Evolutionary conservation across 2,113 vertebrate genomes (phyloP).

Genomic region (Silurus asotus): DNA sequence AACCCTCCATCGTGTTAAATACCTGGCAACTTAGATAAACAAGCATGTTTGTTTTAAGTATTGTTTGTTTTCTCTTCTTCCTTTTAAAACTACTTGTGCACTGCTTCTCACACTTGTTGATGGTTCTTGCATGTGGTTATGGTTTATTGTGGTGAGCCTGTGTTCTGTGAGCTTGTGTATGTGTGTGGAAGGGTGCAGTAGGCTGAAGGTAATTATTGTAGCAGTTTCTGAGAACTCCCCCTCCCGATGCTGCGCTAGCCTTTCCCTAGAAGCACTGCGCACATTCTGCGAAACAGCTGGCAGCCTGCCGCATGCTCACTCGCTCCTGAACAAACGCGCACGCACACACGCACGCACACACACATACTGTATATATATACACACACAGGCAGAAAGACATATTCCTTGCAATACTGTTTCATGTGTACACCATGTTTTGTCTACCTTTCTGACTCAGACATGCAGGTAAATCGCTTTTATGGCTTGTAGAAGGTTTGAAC

Average conservation of each 20-base stretch:
- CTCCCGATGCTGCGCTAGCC: constrained; percentile 66
- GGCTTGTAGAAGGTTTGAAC: constrained; percentile 11
- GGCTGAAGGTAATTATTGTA: constrained; percentile 79
- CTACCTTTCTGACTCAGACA: background rate
- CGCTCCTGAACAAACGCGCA: constrained; percentile 65
- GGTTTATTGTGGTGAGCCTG: constrained; percentile 49
- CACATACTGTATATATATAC: background rate
- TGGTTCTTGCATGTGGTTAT: constrained; percentile 37
- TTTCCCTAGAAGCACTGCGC: constrained; percentile 75
- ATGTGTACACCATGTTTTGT: constrained; percentile 22
- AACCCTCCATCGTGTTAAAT: background rate
- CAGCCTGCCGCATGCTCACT: constrained; percentile 64
- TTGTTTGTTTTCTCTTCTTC: background rate
- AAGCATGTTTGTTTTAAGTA: background rate
- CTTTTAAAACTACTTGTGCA: constrained; percentile 14
- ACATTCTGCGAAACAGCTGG: constrained; percentile 75
- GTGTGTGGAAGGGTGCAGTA: constrained; percentile 67
- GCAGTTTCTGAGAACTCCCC: constrained; percentile 78
- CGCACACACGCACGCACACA: constrained; percentile 12
- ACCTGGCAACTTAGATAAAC: background rate
- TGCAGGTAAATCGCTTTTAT: background rate
- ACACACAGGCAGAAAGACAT: background rate
- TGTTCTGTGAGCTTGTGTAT: constrained; percentile 41
- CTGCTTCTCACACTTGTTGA: constrained; percentile 1
- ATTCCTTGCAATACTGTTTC: constrained; percentile 14